Conservation (phyloP, 2,797 vertebrate genomes). For the Sebastes nivosus region DNA sequence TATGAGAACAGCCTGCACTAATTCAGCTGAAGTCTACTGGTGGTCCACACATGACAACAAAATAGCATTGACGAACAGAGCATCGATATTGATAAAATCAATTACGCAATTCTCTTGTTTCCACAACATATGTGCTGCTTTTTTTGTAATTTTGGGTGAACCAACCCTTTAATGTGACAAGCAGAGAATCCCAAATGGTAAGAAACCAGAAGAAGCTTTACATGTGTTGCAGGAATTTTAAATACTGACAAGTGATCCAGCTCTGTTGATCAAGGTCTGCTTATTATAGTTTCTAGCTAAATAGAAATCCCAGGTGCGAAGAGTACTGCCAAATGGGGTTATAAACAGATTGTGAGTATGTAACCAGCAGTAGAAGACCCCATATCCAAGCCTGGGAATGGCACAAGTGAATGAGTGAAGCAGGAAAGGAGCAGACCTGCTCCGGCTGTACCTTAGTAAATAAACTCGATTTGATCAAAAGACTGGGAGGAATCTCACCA, state of each 20-base stretch:
- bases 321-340: not conserved
- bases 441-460: not conserved
- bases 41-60: not conserved
- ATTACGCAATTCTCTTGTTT: not conserved
- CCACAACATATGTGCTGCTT: not conserved
- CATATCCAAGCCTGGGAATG: not conserved
- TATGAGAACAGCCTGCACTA: not conserved
- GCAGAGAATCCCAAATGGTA: no score
- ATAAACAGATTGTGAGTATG: not conserved
- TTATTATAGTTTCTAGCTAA: not conserved
- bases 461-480: not conserved
- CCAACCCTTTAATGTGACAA: not conserved
- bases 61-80: not conserved
- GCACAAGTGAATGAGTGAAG: not conserved
- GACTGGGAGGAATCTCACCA: constrained; percentile 7
- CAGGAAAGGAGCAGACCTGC: not conserved
- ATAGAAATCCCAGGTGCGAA: not conserved
- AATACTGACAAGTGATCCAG: not conserved
- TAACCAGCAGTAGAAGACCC: not conserved
- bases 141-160: not conserved
- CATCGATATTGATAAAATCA: not conserved
- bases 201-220: no score
- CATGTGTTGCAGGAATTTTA: not conserved
- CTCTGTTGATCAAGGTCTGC: not conserved
- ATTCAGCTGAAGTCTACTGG: not conserved